A percentile compares a stretch with the other conserved stretches of the same genome.
Conservation (phyloP, 2,888 invertebrate species). For the Minunthozetes semirufus region DNA sequence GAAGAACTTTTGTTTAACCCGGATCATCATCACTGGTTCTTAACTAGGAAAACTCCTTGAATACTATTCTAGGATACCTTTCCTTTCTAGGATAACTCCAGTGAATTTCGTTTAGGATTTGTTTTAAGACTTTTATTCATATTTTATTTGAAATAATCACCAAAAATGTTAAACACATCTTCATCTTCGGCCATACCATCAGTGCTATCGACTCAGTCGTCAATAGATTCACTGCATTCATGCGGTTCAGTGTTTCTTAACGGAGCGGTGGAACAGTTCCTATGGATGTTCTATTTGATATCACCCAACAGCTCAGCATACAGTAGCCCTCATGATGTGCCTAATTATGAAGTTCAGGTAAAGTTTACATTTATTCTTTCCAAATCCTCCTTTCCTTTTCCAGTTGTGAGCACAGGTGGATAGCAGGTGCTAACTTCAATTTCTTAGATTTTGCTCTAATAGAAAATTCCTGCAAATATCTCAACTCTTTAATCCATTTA, state of each 20-base stretch:
- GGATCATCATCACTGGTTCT: too few species aligned
- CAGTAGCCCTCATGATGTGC: background rate
- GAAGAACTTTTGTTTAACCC: too few species aligned
- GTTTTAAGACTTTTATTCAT: background rate
- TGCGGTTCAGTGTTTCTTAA: constrained; percentile 12
- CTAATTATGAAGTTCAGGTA: constrained; percentile 20
- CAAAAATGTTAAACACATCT: constrained; percentile 8
- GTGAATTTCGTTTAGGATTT: too few species aligned
- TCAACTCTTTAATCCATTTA: too few species aligned
- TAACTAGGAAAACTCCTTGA: too few species aligned
- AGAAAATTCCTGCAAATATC: too few species aligned
- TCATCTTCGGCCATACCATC: background rate
- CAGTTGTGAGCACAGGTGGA: too few species aligned
- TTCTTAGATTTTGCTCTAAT: too few species aligned
- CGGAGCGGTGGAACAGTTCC: constrained; percentile 29
- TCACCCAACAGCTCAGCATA: constrained; percentile 27
- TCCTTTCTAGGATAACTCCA: too few species aligned
- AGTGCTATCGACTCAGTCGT: background rate
- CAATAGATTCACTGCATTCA: constrained; percentile 2
- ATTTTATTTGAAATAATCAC: background rate
- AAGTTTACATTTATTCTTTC: background rate
- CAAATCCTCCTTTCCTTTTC: too few species aligned
- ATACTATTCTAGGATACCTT: too few species aligned
- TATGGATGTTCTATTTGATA: constrained; percentile 34
- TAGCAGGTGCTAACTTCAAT: too few species aligned